These are phyloP conservation scores for Malurus cyaneus DNA, from an alignment of 2,113 vertebrate genomes.

Conservation along the genomic window DNA sequence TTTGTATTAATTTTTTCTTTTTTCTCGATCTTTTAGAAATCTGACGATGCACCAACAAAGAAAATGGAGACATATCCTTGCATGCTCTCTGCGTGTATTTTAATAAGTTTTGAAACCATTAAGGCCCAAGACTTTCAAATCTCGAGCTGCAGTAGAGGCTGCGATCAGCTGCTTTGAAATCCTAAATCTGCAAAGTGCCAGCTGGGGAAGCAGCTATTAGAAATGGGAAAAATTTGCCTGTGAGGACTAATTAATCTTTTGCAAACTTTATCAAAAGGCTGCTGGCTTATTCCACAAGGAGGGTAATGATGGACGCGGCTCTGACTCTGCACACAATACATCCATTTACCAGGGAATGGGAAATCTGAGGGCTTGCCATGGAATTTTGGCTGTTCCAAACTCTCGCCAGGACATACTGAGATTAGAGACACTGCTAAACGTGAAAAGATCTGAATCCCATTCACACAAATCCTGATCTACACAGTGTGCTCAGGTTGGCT, in stretches of 20 bases:
- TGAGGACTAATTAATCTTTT: constrained; percentile 71
- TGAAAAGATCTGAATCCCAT: background rate
- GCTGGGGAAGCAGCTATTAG: constrained; percentile 62
- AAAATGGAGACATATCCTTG: too few species aligned
- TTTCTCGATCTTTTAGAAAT: too few species aligned
- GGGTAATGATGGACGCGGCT: constrained; percentile 19
- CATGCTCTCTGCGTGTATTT: background rate
- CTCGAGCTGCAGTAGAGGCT: background rate
- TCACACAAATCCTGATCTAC: accelerated
- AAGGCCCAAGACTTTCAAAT: background rate
- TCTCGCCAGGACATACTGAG: constrained; percentile 13
- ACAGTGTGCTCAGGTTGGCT: accelerated
- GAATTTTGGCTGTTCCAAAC: constrained; percentile 37
- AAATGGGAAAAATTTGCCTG: constrained; percentile 65
- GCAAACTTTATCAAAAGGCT: constrained; percentile 65
- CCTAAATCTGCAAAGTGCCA: constrained; percentile 52
- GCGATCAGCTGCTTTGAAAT: background rate
- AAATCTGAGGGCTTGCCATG: constrained; percentile 47
- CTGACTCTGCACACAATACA: constrained; percentile 38
- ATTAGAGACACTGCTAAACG: background rate
- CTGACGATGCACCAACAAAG: constrained; percentile 2
- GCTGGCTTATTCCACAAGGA: constrained; percentile 61
- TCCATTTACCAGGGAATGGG: constrained; percentile 58
- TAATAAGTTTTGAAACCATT: background rate
- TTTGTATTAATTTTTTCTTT: too few species aligned